Percentiles rank a stretch among this genome's conserved stretches.
phyloP scores from a whole-genome alignment of 2,888 invertebrate species.

The Idaea dimidiata region DNA sequence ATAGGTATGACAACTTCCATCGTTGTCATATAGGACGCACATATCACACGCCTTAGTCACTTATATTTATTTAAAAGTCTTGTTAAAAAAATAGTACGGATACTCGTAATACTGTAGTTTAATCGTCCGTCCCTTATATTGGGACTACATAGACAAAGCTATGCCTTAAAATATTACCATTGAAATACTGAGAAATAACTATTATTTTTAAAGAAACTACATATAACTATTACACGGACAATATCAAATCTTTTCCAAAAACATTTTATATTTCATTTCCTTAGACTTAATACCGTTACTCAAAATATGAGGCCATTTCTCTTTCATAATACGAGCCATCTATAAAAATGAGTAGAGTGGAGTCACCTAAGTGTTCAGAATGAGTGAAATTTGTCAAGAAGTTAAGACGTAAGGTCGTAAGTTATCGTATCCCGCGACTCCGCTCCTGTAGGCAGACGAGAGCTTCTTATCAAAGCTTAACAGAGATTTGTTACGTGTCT shows the following conservation, averaged over 20 bases:
- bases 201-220: background rate
- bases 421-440: slow-evolving; percentile 43
- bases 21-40: no score
- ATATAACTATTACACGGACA: background rate
- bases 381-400: slow-evolving; percentile 55
- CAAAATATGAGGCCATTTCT: slow-evolving; percentile 9
- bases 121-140: no score
- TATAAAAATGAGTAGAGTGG: slow-evolving; percentile 20
- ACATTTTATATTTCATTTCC: background rate
- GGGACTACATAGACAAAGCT: no score
- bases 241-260: background rate
- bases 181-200: background rate
- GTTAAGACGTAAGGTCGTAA: slow-evolving; percentile 52
- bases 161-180: background rate
- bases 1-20: no score
- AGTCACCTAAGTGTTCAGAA: slow-evolving; percentile 45
- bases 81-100: no score
- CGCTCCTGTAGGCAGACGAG: slow-evolving; percentile 45
- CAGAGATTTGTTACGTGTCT: slow-evolving; percentile 52
- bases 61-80: no score
- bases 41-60: no score
- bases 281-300: background rate
- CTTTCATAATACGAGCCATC: slow-evolving; percentile 16
- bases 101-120: no score
- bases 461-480: slow-evolving; percentile 56